Evolutionary conservation across 2,888 invertebrate species (phyloP), one percentile per base, ranked within the genome.

Genomic region (Drosophila macrothrix): DNA sequence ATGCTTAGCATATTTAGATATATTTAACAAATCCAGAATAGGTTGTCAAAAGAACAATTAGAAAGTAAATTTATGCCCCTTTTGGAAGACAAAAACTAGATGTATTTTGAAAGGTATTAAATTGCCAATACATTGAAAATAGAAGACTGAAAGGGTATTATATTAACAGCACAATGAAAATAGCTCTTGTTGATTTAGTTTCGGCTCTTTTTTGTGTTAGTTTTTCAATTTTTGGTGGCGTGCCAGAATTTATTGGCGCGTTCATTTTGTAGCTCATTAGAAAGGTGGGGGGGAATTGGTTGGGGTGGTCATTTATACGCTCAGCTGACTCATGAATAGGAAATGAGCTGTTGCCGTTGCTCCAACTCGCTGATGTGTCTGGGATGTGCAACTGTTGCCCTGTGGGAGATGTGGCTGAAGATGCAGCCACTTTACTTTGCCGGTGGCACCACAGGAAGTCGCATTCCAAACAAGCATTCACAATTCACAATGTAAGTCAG

Each of bases 161-260:
- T 46, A 46, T 56, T 12, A 29, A 5, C 1, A 12, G 6, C 9
- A n/a, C 22, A 52, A 7, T 54, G 14, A 35, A 29, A 35, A 19
- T n/a, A 46, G 22, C n/a, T 50, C 25, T 54, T 29, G n/a, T 22
- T 37, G 53, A 56, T 56, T 43, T 56, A n/a, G 41, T 61, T 43
- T 52, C 29, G n/a, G 12, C 28, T 65, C 22, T 37, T 16, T 25
- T 25, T 46, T 64, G 55, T 54, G 28, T 52, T 65, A 50, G 52
- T 37, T 59, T 77, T 83, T 72, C 64, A 74, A 71, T 74, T 82
- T 25, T 84, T 84, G 75, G 83, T 90, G 72, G 90, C 90, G 85
- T 86, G 85, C 80, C 83, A 77, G 83, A 82, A 90, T 86, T 90
- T 90, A 86, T 86, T 86, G 90, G 90, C 83, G 19, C 39, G 64